Evolutionary conservation across 2,888 invertebrate species (phyloP), one percentile per base, ranked within the genome.

Genomic region (Ommatoiulus sabulosus): DNA sequence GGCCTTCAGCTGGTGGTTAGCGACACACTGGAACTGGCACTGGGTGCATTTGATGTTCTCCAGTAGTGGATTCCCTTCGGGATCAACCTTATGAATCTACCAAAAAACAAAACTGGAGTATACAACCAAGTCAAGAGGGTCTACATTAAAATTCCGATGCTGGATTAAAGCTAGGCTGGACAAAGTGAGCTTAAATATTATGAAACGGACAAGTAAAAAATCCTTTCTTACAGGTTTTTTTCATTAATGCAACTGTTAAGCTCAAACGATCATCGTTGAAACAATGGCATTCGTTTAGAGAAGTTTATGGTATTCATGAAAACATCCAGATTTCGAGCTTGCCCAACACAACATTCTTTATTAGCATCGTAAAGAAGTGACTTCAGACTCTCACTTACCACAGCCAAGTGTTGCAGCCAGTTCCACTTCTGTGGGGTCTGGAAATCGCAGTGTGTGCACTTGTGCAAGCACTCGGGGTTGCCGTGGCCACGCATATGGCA

Each of bases 331-430:
- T n/a, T n/a, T n/a, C n/a, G n/a, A n/a, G n/a, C n/a, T n/a, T n/a
- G n/a, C n/a, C n/a, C n/a, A n/a, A n/a, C n/a, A n/a, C n/a, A n/a
- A n/a, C n/a, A n/a, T n/a, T n/a, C n/a, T n/a, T n/a, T n/a, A n/a
- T n/a, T n/a, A n/a, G n/a, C n/a, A n/a, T n/a, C n/a, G n/a, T n/a
- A n/a, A n/a, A n/a, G n/a, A n/a, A n/a, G n/a, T n/a, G n/a, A n/a
- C n/a, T n/a, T n/a, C n/a, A n/a, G n/a, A n/a, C n/a, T n/a, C n/a
- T n/a, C n/a, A 57, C 57, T 17, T 57, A 57, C 57, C 57, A 91
- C 90, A 8, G 91, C 91, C 52, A 91, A 86, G 88, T 91, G 91
- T 84, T 91, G 91, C 8, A 89, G 88, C 44, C 91, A 90, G 89
- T 91, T 91, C 10, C 90, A 90, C 87, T 90, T 91, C 89, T 91